Percentiles rank a stretch among this genome's conserved stretches.
Evolutionary conservation across 2,888 invertebrate species (phyloP).

Genomic region (Galeruca laticollis): DNA sequence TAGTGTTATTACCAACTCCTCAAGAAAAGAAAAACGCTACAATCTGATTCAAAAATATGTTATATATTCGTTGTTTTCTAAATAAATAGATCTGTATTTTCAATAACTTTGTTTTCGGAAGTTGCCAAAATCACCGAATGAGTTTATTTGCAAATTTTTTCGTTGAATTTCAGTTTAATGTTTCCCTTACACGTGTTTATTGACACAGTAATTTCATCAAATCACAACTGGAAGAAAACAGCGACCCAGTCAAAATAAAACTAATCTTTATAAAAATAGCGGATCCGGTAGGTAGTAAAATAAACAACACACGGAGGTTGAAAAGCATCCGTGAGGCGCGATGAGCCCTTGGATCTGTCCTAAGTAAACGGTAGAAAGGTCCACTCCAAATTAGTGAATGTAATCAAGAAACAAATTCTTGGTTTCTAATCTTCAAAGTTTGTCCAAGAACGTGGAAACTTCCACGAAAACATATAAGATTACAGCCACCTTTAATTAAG

Average conservation of each 20-base stretch:
- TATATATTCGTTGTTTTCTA: no score
- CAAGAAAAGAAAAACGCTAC: no score
- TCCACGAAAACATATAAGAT: constrained; percentile 41
- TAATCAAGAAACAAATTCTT: constrained; percentile 63
- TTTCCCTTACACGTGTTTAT: constrained; percentile 3
- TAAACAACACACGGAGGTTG: constrained; percentile 26
- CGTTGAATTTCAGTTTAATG: not conserved
- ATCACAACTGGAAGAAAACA: constrained; percentile 19
- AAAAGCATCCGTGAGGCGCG: constrained; percentile 26
- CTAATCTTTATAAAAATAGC: constrained; percentile 32
- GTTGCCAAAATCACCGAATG: no score
- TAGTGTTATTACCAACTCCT: no score
- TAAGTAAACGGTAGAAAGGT: constrained; percentile 58
- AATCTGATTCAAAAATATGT: no score
- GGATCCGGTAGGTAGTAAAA: constrained; percentile 15
- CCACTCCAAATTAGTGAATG: constrained; percentile 61
- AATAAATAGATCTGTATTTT: no score
- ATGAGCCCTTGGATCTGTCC: constrained; percentile 48
- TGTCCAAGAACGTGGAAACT: constrained; percentile 34
- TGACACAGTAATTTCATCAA: not conserved
- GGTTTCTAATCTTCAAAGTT: constrained; percentile 47
- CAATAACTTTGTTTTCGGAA: not conserved
- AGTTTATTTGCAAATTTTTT: not conserved
- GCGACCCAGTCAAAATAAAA: constrained; percentile 21
- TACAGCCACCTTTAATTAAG: constrained; percentile 36